Evolutionary conservation across 2,113 vertebrate species (phyloP).

Genomic region (Sinocyclocheilus maitianheensis): DNA sequence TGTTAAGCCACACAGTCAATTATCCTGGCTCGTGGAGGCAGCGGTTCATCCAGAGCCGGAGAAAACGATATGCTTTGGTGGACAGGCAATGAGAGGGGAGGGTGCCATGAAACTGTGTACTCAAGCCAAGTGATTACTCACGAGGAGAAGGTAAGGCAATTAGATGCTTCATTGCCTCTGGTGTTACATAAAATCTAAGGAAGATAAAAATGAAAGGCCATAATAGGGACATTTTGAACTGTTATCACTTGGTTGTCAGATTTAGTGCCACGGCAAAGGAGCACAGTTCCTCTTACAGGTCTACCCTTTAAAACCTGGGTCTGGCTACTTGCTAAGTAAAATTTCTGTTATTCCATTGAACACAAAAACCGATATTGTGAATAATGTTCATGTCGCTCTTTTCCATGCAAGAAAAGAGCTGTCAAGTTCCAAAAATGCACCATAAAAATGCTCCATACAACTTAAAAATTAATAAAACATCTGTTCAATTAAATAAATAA

Average conservation of each 20-base stretch:
- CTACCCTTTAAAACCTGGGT: background rate
- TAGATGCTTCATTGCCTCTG: constrained; percentile 77
- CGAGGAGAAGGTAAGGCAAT: constrained; percentile 71
- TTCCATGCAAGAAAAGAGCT: background rate
- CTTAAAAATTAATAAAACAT: no score
- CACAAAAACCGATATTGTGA: background rate
- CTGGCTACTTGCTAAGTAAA: background rate
- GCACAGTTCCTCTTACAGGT: constrained; percentile 4
- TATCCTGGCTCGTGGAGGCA: constrained; percentile 74
- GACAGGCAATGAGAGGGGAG: constrained; percentile 70
- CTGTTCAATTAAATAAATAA: background rate
- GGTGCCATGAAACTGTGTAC: constrained; percentile 69
- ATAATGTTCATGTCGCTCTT: background rate
- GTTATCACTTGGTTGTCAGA: constrained; percentile 72
- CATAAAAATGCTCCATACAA: background rate
- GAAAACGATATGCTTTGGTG: constrained; percentile 79
- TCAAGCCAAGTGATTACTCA: constrained; percentile 79
- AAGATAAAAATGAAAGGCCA: constrained; percentile 60
- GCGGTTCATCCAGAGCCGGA: constrained; percentile 70
- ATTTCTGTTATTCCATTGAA: background rate
- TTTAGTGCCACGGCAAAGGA: constrained; percentile 15
- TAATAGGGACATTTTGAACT: constrained; percentile 77
- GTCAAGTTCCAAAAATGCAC: background rate
- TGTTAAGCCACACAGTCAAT: constrained; percentile 80
- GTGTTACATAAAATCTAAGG: constrained; percentile 76